Evolutionary conservation across 2,797 vertebrate genomes (phyloP), one percentile per base, ranked within the genome.

Genomic region (Phoeniculus purpureus): DNA sequence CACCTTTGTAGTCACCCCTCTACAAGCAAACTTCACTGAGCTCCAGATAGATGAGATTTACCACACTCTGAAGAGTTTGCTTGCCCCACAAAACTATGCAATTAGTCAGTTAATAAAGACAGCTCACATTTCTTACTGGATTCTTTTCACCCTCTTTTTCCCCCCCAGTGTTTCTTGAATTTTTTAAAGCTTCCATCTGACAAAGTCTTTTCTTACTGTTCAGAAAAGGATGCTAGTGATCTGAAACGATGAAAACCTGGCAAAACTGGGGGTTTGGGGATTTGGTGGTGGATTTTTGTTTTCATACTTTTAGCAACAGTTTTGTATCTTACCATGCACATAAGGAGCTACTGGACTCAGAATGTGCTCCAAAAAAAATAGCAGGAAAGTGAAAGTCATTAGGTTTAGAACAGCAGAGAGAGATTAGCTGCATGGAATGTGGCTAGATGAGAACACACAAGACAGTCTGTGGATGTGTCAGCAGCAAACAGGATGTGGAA

Each of bases 341-440:
- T 70, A 76, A 62, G 43, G 25, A 86, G 14, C 15, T 77, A n/a
- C 45, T 47, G 51, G 40, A 56, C 65, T 82, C 29, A 55, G 32
- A 21, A 16, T 25, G 7, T 12, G 21, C 43, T 18, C 9, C 56
- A 29, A 67, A 79, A 72, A 79, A 61, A 45, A 43, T 54, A 79
- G 19, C 8, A 71, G 26, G 10, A 80, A 77, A 72, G 17, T 70
- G 72, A 32, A 47, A 72, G 20, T 34, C 40, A 77, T 65, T 45
- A 74, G 43, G 45, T 40, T 61, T 65, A 75, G 45, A 81, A 48
- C 64, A 67, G n/a, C 56, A 89, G 66, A 83, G 81, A 75, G 47
- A 71, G 79, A 93, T 89, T 75, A 92, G 22, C 26, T 85, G 37
- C 76, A 45, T 52, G 52, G 74, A 93, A 85, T 52, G 64, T 21